Conservation (phyloP, 2,888 invertebrate genomes). For the Panopea generosa region DNA sequence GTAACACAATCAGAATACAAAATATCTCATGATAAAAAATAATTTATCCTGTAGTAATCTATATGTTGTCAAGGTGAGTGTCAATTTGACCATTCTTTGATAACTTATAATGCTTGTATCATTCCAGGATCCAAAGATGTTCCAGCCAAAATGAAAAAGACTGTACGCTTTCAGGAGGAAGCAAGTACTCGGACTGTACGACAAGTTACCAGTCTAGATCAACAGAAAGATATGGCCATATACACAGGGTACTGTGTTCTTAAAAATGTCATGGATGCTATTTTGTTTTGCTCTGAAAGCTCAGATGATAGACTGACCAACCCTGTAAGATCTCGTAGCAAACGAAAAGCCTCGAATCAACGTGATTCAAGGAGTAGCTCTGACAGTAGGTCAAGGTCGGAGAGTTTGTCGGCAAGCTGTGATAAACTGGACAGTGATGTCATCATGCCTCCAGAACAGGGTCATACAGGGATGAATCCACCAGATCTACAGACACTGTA, state of each 20-base stretch:
- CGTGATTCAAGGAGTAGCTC: conserved; percentile 34
- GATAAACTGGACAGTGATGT: conserved; percentile 16
- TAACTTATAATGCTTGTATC: too few relatives aligned
- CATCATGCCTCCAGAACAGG: neutral
- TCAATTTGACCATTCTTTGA: too few relatives aligned
- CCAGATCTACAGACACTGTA: conserved; percentile 69
- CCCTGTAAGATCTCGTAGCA: conserved; percentile 64
- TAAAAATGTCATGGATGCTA: conserved; percentile 80
- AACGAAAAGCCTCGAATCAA: conserved; percentile 27
- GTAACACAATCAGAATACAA: too few relatives aligned
- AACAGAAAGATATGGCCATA: conserved; percentile 78
- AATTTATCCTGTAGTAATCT: too few relatives aligned
- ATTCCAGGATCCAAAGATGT: conserved; percentile 3
- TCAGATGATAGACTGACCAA: conserved; percentile 70
- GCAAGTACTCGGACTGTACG: neutral
- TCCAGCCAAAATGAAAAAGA: conserved; percentile 61
- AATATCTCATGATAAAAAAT: too few relatives aligned
- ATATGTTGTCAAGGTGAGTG: too few relatives aligned
- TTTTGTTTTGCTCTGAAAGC: conserved; percentile 77
- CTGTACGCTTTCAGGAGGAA: conserved; percentile 73
- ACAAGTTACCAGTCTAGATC: conserved; percentile 75
- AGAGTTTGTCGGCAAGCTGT: conserved; percentile 35
- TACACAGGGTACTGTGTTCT: conserved; percentile 80
- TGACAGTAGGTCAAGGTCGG: conserved; percentile 36
- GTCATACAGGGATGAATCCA: neutral